Conservation (phyloP, 2,888 invertebrate species). For the Patella depressa region DNA sequence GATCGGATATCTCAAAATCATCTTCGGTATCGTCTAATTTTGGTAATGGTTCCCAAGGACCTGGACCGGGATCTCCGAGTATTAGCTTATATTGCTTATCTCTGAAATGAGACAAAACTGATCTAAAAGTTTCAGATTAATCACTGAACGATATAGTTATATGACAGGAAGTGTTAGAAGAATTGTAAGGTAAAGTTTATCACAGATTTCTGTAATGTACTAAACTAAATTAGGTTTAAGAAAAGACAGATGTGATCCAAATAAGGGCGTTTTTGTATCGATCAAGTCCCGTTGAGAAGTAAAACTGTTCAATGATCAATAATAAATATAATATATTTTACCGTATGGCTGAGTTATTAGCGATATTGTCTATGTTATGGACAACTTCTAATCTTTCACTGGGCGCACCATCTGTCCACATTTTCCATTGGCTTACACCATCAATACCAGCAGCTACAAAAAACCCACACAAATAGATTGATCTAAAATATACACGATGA, state of each 20-base stretch:
- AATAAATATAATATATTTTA: slow-evolving; percentile 42
- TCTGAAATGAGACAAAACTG: not conserved
- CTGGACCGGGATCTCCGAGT: not conserved
- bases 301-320: no score
- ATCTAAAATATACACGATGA: no score
- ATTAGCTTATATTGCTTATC: not conserved
- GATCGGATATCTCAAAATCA: not conserved
- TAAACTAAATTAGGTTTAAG: no score
- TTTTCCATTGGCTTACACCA: slow-evolving; percentile 49
- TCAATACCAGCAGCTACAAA: slow-evolving; percentile 46
- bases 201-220: no score
- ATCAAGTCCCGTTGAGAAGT: no score
- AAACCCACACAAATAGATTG: slow-evolving; percentile 24
- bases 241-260: no score
- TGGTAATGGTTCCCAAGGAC: not conserved
- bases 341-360: slow-evolving; percentile 43
- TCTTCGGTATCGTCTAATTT: not conserved
- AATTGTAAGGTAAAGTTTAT: no score
- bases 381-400: slow-evolving; percentile 49
- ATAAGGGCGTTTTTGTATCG: no score
- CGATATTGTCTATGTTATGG: slow-evolving; percentile 54
- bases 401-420: slow-evolving; percentile 37
- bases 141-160: no score
- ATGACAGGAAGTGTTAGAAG: no score
- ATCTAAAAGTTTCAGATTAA: no score